Base-by-base conservation (phyloP, 2,888 invertebrate species). In the Clivina fossor region DNA sequence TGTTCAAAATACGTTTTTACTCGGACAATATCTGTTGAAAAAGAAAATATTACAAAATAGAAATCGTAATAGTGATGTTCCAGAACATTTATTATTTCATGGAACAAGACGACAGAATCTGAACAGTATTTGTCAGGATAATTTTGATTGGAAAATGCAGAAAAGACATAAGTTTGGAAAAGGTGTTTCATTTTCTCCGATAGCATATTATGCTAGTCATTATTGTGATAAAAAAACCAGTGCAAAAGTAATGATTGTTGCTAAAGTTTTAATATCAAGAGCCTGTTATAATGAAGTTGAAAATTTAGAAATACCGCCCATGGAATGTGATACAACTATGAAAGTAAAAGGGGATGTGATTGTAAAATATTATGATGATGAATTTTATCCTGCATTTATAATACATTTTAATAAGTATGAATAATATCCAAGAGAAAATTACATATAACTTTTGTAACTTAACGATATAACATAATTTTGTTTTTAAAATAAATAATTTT, bases 311-410 rank as follows among this genome's bases (percentile, higher is more conserved):
- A 15, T 69, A 26, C 70, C 70, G n/a, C n/a, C n/a, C n/a, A n/a
- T n/a, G n/a, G n/a, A n/a, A 15, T 68, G 54, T 57, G 69, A 70
- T 55, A 66, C 70, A 4, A 63, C 63, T 18, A 58, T 57, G 16
- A 69, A 68, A 54, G 55, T 19, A 35, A 57, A 63, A 46, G 63
- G 64, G 3, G 51, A 63, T 30, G 68, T 69, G 16, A 19, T 62
- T 28, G 69, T 69, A 3, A 69, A 69, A 57, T 70, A 65, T 56
- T 59, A 61, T 18, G 69, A 69, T 56, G 64, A 68, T 58, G 67
- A 66, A 44, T 68, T 65, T 62, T 68, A 65, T 61, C 69, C 69
- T 1, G 59, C 56, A 13, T 69, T 65, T 60, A 37, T 66, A 16
- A 64, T 70, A 4, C 46, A 64, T 41, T 68, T 62, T 59, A 56